Evolutionary conservation across 1,140 invertebrate genomes (phyloP), one percentile per base, ranked within the genome.

Genomic region (Drosophila littoralis): DNA sequence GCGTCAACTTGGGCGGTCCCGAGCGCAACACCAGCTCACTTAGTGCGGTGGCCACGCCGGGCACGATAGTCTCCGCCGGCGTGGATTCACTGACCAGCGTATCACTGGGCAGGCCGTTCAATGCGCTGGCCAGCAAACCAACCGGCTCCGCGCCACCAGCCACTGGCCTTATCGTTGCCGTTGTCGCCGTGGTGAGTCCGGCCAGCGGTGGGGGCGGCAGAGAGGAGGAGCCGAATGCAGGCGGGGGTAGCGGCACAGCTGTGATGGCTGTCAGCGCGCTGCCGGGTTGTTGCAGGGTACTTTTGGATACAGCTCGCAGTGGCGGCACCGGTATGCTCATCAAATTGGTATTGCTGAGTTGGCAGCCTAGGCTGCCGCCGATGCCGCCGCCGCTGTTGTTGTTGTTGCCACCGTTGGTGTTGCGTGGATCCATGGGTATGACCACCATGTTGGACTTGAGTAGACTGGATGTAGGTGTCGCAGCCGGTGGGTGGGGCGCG

Each of bases 1-100:
- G 88, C 45, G 92, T 90, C 48, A 93, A 52, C 77, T 91, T 93
- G 0, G 93, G 93, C 4, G 91, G 92, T 5, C 90, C 92, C 5
- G 65, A 58, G 13, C 88, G 88, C 61, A 86, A 33, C 0, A 93
- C 73, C 33, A 92, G 69, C 36, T 93, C 93, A 51, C 80, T 92
- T 2, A 93, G 54, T 6, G 91, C 89, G 12, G 85, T 76, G 9
- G 89, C 78, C 28, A 93, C 55, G 35, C 73, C 91, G 33, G 64
- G 89, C 4, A 75, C 91, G 22, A 79, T 80, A 38, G 81, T 79
- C 63, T 89, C 90, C 17, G 46, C 22, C 0, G 50, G 46, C 1
- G 55, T 32, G 2, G 72, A 13, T 3, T 83, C 84, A 43, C n/a
- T 76, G 4, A 60, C 32, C 35, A 69, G 6, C 0, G 58, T 38